Evolutionary conservation across 92 coral and sea anemone genomes (phyloP).

Genomic region (Chrysogorgia sp.): DNA sequence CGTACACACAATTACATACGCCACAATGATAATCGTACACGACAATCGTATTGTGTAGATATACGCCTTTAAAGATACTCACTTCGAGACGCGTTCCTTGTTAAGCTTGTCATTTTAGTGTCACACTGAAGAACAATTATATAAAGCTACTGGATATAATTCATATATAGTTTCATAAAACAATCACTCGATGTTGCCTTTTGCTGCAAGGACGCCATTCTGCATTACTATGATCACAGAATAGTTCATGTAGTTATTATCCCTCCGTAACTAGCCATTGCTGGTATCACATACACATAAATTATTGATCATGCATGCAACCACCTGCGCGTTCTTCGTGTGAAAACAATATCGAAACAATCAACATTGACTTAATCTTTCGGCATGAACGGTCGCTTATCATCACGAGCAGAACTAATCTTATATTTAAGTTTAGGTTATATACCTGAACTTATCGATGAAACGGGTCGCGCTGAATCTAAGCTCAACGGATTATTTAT

Average conservation of each 20-base stretch:
- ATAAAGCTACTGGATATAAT: too few species aligned
- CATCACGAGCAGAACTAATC: conserved; percentile 1
- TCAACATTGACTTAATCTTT: background rate
- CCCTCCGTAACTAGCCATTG: background rate
- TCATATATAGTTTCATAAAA: too few species aligned
- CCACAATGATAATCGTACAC: too few species aligned
- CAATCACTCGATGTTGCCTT: too few species aligned
- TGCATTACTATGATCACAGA: background rate
- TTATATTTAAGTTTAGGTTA: conserved; percentile 7
- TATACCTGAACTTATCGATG: too few species aligned
- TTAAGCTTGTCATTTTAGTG: conserved; percentile 1
- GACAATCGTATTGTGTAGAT: background rate
- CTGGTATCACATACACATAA: background rate
- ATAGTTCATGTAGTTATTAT: background rate
- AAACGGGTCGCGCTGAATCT: too few species aligned
- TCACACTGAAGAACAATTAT: background rate
- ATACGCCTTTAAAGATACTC: background rate
- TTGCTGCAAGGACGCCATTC: too few species aligned
- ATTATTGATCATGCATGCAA: background rate
- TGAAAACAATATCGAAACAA: background rate
- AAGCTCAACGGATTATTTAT: too few species aligned
- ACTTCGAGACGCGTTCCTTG: conserved; percentile 9
- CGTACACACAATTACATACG: too few species aligned
- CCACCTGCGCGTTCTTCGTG: conserved; percentile 17
- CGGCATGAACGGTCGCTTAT: background rate